Conservation (phyloP, 2,888 invertebrate species). For the Ormyrus pomaceus region DNA sequence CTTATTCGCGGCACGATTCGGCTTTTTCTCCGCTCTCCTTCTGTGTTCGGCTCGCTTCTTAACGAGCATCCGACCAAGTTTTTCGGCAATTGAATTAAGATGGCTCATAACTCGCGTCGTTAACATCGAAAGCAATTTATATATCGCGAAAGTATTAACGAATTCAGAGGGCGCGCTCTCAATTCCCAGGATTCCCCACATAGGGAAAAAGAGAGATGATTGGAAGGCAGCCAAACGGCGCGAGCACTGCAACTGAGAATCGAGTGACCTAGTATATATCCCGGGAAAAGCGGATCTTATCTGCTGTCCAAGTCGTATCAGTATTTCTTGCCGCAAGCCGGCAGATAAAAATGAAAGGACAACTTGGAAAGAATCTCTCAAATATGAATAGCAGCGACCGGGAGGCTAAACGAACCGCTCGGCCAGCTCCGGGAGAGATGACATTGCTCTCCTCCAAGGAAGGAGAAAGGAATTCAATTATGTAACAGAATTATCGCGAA, state of each 20-base stretch:
- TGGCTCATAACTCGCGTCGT: background rate
- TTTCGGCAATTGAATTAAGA: conserved; percentile 28
- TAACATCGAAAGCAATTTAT: background rate
- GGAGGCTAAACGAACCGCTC: background rate
- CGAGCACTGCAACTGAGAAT: conserved; percentile 39
- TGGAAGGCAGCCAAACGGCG: conserved; percentile 49
- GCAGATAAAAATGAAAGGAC: conserved; percentile 45
- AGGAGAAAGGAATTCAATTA: conserved; percentile 6
- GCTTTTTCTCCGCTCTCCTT: too few species aligned
- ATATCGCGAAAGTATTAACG: conserved; percentile 46
- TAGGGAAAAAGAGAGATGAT: conserved; percentile 23
- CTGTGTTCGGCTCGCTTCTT: too few species aligned
- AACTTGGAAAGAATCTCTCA: conserved; percentile 13
- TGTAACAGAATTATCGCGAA: conserved; percentile 34
- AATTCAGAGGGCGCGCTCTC: conserved; percentile 34
- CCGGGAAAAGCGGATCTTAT: conserved; percentile 41
- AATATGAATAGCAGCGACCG: conserved; percentile 5
- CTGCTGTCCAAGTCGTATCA: conserved; percentile 40
- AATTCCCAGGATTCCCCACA: conserved; percentile 32
- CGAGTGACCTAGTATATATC: conserved; percentile 49
- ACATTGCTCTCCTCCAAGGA: background rate
- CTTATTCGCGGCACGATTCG: too few species aligned
- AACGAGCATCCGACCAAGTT: too few species aligned
- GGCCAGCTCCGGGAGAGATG: too few species aligned
- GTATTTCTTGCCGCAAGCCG: conserved; percentile 48